phyloP scores from a whole-genome alignment of 2,113 vertebrate genomes.

The Paedocypris sp. region DNA sequence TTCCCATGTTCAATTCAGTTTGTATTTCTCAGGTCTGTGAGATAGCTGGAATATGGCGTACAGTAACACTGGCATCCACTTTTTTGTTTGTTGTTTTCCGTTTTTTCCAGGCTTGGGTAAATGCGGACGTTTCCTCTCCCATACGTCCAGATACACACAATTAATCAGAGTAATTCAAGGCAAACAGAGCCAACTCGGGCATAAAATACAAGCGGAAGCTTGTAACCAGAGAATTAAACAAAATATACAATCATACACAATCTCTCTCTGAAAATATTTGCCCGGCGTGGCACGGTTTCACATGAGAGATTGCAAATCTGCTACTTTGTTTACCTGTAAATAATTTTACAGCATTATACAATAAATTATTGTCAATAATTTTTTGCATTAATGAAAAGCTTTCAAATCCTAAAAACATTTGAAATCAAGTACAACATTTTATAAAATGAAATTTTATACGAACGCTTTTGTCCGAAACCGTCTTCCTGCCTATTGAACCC shows the following conservation, averaged over 20 bases:
- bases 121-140: conserved; percentile 53
- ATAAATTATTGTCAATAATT: no score
- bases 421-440: no score
- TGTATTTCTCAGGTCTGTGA: neutral
- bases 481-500: no score
- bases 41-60: conserved; percentile 1
- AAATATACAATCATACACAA: conserved; percentile 50
- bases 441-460: no score
- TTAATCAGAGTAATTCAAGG: conserved; percentile 46
- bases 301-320: conserved; percentile 24
- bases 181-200: neutral
- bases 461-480: no score
- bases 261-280: conserved; percentile 31
- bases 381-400: no score
- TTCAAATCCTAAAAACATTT: no score
- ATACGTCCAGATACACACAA: conserved; percentile 48
- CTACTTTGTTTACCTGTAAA: no score
- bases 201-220: conserved; percentile 25
- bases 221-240: conserved; percentile 44
- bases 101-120: conserved; percentile 50
- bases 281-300: conserved; percentile 31
- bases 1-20: conserved; percentile 28
- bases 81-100: conserved; percentile 52
- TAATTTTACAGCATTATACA: no score
- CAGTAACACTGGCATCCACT: conserved; percentile 31